Conservation (phyloP, 2,888 invertebrate species). For the Caenorhabditis drosophilae region DNA sequence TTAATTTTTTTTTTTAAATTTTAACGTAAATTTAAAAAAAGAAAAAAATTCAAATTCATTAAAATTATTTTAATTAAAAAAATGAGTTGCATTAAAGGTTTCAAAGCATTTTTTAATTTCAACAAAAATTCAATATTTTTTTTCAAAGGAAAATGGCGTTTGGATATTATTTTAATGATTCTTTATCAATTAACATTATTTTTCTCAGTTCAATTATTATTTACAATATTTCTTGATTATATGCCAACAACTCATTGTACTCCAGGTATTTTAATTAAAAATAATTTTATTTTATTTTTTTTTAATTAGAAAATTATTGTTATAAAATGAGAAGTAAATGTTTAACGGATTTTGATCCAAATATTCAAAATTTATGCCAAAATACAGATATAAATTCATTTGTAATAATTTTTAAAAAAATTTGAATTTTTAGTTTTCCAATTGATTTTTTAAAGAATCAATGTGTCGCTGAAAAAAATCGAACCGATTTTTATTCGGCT, state of each 20-base stretch:
- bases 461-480: constrained; percentile 17
- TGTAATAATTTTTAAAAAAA: not conserved
- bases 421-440: constrained; percentile 4
- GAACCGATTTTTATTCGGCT: constrained; percentile 20
- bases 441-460: constrained; percentile 6
- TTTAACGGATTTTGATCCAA: constrained; percentile 28
- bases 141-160: constrained; percentile 15
- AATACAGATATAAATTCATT: not conserved
- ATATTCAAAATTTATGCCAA: constrained; percentile 13
- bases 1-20: constrained; percentile 1
- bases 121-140: constrained; percentile 4
- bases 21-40: not conserved
- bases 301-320: constrained; percentile 24
- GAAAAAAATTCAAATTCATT: not conserved
- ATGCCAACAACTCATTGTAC: constrained; percentile 29
- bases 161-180: constrained; percentile 26
- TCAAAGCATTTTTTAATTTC: constrained; percentile 1
- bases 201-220: constrained; percentile 29
- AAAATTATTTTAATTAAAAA: not conserved
- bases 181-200: constrained; percentile 30
- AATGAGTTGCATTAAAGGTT: not conserved
- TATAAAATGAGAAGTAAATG: constrained; percentile 24
- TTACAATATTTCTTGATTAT: constrained; percentile 34
- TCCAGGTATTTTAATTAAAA: too few relatives aligned
- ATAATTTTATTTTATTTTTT: not conserved